phyloP scores from a whole-genome alignment of 2,888 invertebrate genomes.

The Anarsia innoxiella region DNA sequence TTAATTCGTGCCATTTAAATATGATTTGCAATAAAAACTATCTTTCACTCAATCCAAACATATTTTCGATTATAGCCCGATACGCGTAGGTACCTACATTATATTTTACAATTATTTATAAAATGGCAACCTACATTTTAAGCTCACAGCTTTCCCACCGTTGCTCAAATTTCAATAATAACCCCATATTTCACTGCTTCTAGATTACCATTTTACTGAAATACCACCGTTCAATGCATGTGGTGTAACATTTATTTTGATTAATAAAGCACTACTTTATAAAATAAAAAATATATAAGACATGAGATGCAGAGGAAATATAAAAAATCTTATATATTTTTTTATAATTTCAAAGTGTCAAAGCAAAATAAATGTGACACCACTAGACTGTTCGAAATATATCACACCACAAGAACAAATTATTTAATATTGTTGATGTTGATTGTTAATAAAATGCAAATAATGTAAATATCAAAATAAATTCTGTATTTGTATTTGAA shows the following conservation, averaged over 20 bases:
- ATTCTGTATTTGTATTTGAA: conserved; percentile 83
- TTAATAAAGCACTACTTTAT: conserved; percentile 7
- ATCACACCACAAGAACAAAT: conserved; percentile 73
- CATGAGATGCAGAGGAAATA: too few species aligned
- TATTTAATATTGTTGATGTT: conserved; percentile 85
- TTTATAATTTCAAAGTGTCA: too few species aligned
- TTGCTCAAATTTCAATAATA: conserved; percentile 61
- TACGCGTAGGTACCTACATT: too few species aligned
- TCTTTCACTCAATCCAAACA: background rate
- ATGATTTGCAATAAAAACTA: conserved; percentile 5
- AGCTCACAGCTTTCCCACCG: conserved; percentile 71
- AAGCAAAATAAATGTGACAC: conserved; percentile 43
- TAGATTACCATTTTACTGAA: conserved; percentile 53
- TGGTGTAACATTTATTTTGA: conserved; percentile 51
- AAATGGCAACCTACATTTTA: conserved; percentile 50
- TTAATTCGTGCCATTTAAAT: too few species aligned
- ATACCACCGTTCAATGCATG: conserved; percentile 43
- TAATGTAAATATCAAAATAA: conserved; percentile 83
- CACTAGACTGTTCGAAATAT: conserved; percentile 63
- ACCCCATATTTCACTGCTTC: conserved; percentile 59
- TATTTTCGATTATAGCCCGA: too few species aligned
- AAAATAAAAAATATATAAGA: too few species aligned
- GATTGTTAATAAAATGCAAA: conserved; percentile 86
- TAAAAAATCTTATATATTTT: too few species aligned
- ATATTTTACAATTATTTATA: conserved; percentile 3